These are phyloP conservation scores for Hylaeus volcanicus DNA, from an alignment of 1,140 invertebrate genomes.

Conservation along the genomic window DNA sequence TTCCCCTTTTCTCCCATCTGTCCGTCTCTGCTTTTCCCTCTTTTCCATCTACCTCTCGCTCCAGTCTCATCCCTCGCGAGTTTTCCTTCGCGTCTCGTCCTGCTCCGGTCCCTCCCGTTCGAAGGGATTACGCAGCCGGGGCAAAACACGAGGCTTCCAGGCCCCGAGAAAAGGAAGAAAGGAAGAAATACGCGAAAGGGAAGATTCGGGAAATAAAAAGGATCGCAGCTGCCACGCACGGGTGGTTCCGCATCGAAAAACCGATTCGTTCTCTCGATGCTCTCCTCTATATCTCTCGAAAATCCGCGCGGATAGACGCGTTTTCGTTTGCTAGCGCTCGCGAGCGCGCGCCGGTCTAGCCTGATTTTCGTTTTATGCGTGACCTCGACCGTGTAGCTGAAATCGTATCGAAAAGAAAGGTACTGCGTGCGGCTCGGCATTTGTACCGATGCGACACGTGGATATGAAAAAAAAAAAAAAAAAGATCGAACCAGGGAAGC, in stretches of 20 bases:
- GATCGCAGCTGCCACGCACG: conserved; percentile 23
- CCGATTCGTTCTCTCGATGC: conserved; percentile 5
- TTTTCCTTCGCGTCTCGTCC: not conserved
- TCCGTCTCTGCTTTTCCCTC: not conserved
- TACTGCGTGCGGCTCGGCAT: too few species aligned
- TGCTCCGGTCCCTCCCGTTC: not conserved
- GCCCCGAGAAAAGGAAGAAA: not conserved
- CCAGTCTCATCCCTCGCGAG: not conserved
- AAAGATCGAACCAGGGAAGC: too few species aligned
- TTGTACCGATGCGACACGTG: too few species aligned
- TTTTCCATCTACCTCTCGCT: not conserved
- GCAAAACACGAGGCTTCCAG: conserved; percentile 6
- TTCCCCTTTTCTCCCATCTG: not conserved
- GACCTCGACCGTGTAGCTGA: not conserved
- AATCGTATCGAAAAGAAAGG: not conserved
- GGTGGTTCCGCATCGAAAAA: conserved; percentile 11
- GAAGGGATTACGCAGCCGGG: conserved; percentile 14
- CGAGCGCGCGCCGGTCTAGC: too few species aligned
- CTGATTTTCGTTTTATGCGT: not conserved
- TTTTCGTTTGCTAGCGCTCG: conserved; percentile 23
- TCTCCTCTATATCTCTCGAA: not conserved
- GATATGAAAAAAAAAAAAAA: too few species aligned
- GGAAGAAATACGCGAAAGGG: not conserved
- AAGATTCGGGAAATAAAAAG: conserved; percentile 6
- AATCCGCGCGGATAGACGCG: conserved; percentile 30